A percentile compares a stretch with the other conserved stretches of the same genome.
Evolutionary conservation across 2,113 vertebrate species (phyloP).

Genomic region (Trachemys scripta): DNA sequence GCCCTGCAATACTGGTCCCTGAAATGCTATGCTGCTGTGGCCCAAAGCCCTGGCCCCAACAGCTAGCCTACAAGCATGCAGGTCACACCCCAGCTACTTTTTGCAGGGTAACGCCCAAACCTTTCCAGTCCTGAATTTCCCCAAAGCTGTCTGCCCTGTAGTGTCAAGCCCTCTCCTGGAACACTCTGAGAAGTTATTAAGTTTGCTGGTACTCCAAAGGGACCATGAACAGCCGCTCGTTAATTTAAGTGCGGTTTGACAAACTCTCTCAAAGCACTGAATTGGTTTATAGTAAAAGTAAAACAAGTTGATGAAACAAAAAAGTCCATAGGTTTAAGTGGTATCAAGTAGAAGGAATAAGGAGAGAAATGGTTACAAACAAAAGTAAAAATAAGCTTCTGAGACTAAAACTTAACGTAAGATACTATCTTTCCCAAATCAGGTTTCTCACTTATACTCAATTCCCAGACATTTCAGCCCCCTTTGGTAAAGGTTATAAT

Average conservation of each 20-base stretch:
- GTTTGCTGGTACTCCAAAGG: neutral
- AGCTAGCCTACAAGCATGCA: neutral
- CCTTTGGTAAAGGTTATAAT: neutral
- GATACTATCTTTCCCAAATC: neutral
- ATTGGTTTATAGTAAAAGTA: neutral
- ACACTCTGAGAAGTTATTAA: neutral
- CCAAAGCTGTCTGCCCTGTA: neutral
- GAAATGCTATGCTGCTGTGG: neutral
- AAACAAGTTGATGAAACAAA: neutral
- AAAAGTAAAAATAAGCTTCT: neutral
- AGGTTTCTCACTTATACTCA: neutral
- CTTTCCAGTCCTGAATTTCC: too few relatives aligned
- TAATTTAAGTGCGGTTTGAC: neutral
- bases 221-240: neutral
- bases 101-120: neutral
- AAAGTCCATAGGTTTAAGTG: neutral
- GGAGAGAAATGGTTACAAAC: neutral
- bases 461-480: neutral
- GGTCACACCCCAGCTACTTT: neutral
- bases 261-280: neutral
- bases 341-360: neutral
- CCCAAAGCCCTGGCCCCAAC: neutral
- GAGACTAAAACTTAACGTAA: neutral
- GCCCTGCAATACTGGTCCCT: neutral
- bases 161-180: neutral